Percentiles rank a stretch among this genome's conserved stretches.
Conservation (phyloP, 1,140 invertebrate genomes). For the Meloidogyne exigua region DNA sequence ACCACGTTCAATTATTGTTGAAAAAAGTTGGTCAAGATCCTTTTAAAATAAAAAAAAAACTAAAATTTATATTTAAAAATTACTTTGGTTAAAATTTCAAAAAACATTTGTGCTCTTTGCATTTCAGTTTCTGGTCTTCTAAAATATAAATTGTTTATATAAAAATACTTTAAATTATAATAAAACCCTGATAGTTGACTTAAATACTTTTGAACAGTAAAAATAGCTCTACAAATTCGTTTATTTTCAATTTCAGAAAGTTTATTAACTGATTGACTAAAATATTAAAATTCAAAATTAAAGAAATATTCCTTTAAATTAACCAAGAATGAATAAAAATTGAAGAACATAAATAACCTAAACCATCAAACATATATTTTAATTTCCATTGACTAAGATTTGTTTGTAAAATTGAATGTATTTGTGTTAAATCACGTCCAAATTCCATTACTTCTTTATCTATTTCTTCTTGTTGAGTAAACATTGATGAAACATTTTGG, state of each 20-base stretch:
- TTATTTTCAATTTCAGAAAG: slow-evolving; percentile 74
- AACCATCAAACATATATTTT: slow-evolving; percentile 88
- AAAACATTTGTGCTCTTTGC: slow-evolving; percentile 28
- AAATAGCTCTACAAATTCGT: slow-evolving; percentile 75
- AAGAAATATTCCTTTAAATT: not conserved
- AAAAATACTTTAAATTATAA: too few species aligned
- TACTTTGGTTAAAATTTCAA: slow-evolving; percentile 19
- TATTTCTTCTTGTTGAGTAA: slow-evolving; percentile 71
- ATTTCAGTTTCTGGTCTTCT: slow-evolving; percentile 21
- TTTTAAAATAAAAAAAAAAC: slow-evolving; percentile 12
- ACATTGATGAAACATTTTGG: slow-evolving; percentile 6
- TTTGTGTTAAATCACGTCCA: slow-evolving; percentile 75
- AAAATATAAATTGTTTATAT: not conserved
- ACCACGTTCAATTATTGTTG: slow-evolving; percentile 22
- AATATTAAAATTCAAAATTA: slow-evolving; percentile 16
- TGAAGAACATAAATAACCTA: slow-evolving; percentile 81
- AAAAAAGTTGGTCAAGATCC: slow-evolving; percentile 24
- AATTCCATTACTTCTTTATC: slow-evolving; percentile 79
- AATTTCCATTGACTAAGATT: slow-evolving; percentile 76
- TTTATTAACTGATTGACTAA: slow-evolving; percentile 75
- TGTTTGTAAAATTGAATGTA: slow-evolving; percentile 77
- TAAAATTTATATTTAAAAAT: not conserved
- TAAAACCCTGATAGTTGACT: slow-evolving; percentile 76
- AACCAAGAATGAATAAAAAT: slow-evolving; percentile 76
- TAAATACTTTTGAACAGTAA: slow-evolving; percentile 79